Evolutionary conservation across 1,140 invertebrate species (phyloP).

Genomic region (Meloidogyne chitwoodi): DNA sequence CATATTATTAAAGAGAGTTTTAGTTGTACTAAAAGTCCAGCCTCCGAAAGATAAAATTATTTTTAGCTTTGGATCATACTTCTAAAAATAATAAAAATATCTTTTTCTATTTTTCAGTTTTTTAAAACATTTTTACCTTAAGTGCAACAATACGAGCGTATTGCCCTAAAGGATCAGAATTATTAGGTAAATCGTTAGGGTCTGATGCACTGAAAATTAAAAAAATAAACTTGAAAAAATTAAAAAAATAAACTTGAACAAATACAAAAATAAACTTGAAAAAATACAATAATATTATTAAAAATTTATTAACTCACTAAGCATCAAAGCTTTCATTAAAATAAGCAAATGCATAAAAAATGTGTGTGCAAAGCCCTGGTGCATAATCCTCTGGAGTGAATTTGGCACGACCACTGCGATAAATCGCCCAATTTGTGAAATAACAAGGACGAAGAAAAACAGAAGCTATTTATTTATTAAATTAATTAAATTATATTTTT

Average conservation of each 20-base stretch:
- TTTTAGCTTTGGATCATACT: slow-evolving; percentile 53
- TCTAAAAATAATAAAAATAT: slow-evolving; percentile 15
- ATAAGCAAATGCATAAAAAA: slow-evolving; percentile 93
- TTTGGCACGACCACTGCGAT: slow-evolving; percentile 83
- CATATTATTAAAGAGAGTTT: slow-evolving; percentile 43
- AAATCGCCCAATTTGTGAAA: slow-evolving; percentile 95
- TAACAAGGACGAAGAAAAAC: slow-evolving; percentile 59
- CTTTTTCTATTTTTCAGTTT: background rate
- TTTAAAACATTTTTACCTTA: slow-evolving; percentile 30
- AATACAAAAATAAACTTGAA: too few relatives aligned
- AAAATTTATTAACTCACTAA: slow-evolving; percentile 70
- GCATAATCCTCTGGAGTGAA: slow-evolving; percentile 88
- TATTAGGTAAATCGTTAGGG: slow-evolving; percentile 51
- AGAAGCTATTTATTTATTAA: background rate
- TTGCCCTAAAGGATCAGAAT: slow-evolving; percentile 48
- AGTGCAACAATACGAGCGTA: slow-evolving; percentile 54
- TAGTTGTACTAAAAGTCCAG: slow-evolving; percentile 57
- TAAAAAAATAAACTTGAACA: too few relatives aligned
- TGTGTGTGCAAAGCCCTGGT: slow-evolving; percentile 86
- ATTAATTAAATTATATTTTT: too few relatives aligned
- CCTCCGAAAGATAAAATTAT: slow-evolving; percentile 60
- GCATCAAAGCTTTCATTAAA: slow-evolving; percentile 85
- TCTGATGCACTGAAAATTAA: slow-evolving; percentile 49
- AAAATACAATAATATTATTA: slow-evolving; percentile 58
- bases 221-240: too few relatives aligned